phyloP scores from a whole-genome alignment of 1,140 invertebrate species.

The Temnothorax nylanderi region DNA sequence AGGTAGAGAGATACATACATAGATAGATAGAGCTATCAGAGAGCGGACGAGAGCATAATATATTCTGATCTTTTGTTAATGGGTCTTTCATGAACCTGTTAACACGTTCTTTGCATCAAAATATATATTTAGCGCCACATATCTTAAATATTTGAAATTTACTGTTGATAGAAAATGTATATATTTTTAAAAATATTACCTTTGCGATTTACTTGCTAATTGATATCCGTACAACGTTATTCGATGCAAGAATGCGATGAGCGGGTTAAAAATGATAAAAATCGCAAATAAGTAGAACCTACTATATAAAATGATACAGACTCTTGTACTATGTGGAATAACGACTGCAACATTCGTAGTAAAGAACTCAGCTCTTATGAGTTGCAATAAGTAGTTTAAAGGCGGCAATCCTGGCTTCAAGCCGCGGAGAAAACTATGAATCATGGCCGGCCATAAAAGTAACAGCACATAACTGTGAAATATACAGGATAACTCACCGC shows the following conservation, averaged over 20 bases:
- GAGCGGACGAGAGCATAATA: constrained; percentile 21
- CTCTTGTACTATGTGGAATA: not conserved
- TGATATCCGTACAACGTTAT: not conserved
- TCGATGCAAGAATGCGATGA: not conserved
- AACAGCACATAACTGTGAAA: constrained; percentile 51
- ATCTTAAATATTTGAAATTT: not conserved
- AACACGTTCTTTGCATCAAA: not conserved
- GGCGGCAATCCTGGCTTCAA: not conserved
- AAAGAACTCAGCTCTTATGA: constrained; percentile 3
- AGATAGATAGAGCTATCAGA: not conserved
- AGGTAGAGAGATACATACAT: not conserved
- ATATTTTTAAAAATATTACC: not conserved
- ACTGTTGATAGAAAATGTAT: not conserved
- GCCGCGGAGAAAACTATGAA: constrained; percentile 47
- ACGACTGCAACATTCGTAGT: not conserved
- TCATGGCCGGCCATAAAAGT: constrained; percentile 45
- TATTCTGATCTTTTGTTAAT: constrained; percentile 36
- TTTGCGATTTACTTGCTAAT: not conserved
- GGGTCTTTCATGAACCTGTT: not conserved
- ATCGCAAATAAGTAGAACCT: not conserved
- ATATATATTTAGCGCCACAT: not conserved
- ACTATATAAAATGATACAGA: not conserved
- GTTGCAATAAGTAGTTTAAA: constrained; percentile 28
- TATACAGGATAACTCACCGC: constrained; percentile 33
- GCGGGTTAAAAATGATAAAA: not conserved